Evolutionary conservation across 2,888 invertebrate species (phyloP).

Genomic region (Quadroppia sp.): DNA sequence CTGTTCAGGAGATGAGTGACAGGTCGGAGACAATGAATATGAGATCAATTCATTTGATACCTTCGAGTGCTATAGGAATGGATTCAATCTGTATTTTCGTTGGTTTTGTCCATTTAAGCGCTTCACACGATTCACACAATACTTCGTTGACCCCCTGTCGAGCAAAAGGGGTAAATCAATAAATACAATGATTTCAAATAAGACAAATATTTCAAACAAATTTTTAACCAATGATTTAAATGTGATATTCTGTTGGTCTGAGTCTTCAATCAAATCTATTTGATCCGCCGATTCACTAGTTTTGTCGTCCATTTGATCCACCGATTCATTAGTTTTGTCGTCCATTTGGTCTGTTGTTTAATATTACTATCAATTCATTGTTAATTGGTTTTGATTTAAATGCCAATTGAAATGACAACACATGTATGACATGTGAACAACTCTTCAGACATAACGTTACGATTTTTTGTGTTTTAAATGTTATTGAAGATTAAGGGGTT

Average conservation of each 20-base stretch:
- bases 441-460: neutral
- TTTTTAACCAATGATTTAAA: slow-evolving; percentile 43
- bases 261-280: neutral
- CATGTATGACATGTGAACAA: neutral
- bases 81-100: slow-evolving; percentile 93
- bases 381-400: neutral
- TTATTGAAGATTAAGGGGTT: too few relatives aligned
- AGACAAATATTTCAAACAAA: neutral
- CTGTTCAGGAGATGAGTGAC: too few relatives aligned
- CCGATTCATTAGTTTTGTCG: neutral
- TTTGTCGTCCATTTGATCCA: neutral
- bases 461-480: neutral
- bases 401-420: neutral
- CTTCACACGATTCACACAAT: slow-evolving; percentile 71
- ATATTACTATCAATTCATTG: neutral
- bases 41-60: slow-evolving; percentile 55
- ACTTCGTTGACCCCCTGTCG: slow-evolving; percentile 38
- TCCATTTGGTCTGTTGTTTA: neutral
- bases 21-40: neutral
- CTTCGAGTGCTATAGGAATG: slow-evolving; percentile 82
- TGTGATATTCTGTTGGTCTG: neutral
- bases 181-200: neutral
- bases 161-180: neutral
- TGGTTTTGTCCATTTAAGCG: slow-evolving; percentile 88
- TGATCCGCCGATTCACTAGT: neutral